A percentile compares a stretch with the other conserved stretches of the same genome.
Conservation (phyloP, 2,797 vertebrate genomes). For the Macropodus opercularis region DNA sequence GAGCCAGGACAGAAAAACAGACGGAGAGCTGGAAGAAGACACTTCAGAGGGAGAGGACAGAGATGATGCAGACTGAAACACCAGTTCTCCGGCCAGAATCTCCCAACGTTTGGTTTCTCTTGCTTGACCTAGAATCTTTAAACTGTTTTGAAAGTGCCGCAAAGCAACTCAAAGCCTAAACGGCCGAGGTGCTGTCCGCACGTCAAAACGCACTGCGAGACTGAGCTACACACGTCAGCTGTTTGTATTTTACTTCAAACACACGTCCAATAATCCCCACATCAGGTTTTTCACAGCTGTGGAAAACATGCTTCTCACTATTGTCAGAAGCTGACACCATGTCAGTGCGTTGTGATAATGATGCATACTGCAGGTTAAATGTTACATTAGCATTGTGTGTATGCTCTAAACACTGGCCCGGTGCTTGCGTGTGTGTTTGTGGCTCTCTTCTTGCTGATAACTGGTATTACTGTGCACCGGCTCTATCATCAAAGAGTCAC, state of each 20-base stretch:
- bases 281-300: constrained; percentile 12
- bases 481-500: constrained; percentile 65
- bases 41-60: constrained; percentile 3
- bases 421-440: constrained; percentile 21
- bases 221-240: constrained; percentile 11
- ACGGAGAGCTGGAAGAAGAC: constrained; percentile 8
- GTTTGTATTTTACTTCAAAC: constrained; percentile 31
- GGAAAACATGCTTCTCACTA: constrained; percentile 9
- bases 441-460: constrained; percentile 47
- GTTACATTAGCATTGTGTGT: constrained; percentile 29
- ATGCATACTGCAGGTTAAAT: constrained; percentile 37
- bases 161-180: constrained; percentile 20
- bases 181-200: constrained; percentile 22
- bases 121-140: constrained; percentile 7
- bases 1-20: constrained; percentile 7
- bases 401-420: constrained; percentile 38
- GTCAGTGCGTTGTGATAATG: constrained; percentile 27
- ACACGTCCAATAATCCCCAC: constrained; percentile 26
- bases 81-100: not conserved
- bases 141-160: constrained; percentile 10
- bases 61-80: not conserved
- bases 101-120: constrained; percentile 3
- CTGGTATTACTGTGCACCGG: constrained; percentile 49
- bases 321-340: constrained; percentile 34
- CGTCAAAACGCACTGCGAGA: constrained; percentile 25